phyloP scores from a whole-genome alignment of 2,113 vertebrate genomes.

The Neotoma lepida region DNA sequence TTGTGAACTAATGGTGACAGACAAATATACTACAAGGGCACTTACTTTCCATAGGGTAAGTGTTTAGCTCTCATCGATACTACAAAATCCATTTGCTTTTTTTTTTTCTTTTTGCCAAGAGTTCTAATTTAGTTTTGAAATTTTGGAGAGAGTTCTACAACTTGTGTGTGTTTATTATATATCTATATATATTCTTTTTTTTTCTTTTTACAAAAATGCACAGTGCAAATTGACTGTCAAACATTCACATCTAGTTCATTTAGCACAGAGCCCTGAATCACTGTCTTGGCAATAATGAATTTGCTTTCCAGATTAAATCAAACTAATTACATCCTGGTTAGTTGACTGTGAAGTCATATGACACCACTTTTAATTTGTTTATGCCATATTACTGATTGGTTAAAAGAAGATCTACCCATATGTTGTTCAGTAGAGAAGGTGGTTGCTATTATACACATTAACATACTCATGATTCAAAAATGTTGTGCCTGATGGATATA shows the following conservation, averaged over 20 bases:
- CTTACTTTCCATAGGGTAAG: not conserved
- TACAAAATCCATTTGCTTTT: not conserved
- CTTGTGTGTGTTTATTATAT: not conserved
- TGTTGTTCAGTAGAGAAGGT: constrained; percentile 7
- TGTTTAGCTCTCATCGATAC: not conserved
- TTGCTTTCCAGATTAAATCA: constrained; percentile 63
- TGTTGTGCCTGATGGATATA: constrained; percentile 13
- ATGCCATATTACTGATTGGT: constrained; percentile 1
- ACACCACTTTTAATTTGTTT: constrained; percentile 63
- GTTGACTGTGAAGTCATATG: constrained; percentile 46
- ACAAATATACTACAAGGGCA: constrained; percentile 44
- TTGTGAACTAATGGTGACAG: constrained; percentile 49
- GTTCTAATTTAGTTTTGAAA: constrained; percentile 21
- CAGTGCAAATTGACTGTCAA: constrained; percentile 62
- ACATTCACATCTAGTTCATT: constrained; percentile 53
- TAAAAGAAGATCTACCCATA: constrained; percentile 16
- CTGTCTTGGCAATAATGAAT: constrained; percentile 59
- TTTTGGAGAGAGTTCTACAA: not conserved
- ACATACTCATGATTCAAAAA: constrained; percentile 51
- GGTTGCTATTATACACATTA: constrained; percentile 35
- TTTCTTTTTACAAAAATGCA: constrained; percentile 12
- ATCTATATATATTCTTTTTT: not conserved
- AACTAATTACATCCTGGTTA: constrained; percentile 58
- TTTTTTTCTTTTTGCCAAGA: not conserved
- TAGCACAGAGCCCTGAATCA: constrained; percentile 50